Evolutionary conservation across 2,113 vertebrate genomes (phyloP), one percentile per base, ranked within the genome.

Genomic region (Neotoma lepida): DNA sequence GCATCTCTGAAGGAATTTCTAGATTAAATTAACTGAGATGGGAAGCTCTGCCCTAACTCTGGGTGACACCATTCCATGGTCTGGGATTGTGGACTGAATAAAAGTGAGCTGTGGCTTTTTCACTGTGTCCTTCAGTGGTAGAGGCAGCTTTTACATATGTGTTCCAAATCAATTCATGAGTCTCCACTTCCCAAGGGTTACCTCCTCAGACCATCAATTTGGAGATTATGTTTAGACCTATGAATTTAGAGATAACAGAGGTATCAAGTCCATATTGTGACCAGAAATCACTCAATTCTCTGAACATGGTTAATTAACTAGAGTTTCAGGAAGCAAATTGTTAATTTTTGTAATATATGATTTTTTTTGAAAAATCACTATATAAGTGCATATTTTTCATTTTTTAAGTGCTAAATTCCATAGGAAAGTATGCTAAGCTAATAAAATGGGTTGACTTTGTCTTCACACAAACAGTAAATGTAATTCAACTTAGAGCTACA

Each of bases 261-360:
- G 6, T 22, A 74, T n/a, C 61, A n/a, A 82, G 39, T 18, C 39
- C 1, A 18, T 39, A 49, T 30, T 54, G 15, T 54, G 18, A 58
- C 15, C 13, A 92, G 35, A 64, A 87, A 84, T 80, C 41, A 61
- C 74, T 88, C 35, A 17, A 41, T 56, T 39, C 63, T 68, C 39
- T 90, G 56, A 89, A 93, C 58, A 71, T 82, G 44, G 35, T 35
- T 73, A 89, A 89, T 51, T 78, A 91, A 91, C 78, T 95, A 68
- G 0, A 73, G 85, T 68, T 95, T 92, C 35, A 39, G 22, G 33
- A 61, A 85, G 28, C 26, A 44, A 92, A 87, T 6, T 87, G 46
- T 41, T 6, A 91, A 46, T 73, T 91, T 82, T 78, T 93, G 20
- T 46, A 93, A 84, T 66, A 2, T 58, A 17, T 49, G 1, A 39